These are phyloP conservation scores for Apotomis turbidana DNA, from an alignment of 2,888 invertebrate species.

Conservation along the genomic window DNA sequence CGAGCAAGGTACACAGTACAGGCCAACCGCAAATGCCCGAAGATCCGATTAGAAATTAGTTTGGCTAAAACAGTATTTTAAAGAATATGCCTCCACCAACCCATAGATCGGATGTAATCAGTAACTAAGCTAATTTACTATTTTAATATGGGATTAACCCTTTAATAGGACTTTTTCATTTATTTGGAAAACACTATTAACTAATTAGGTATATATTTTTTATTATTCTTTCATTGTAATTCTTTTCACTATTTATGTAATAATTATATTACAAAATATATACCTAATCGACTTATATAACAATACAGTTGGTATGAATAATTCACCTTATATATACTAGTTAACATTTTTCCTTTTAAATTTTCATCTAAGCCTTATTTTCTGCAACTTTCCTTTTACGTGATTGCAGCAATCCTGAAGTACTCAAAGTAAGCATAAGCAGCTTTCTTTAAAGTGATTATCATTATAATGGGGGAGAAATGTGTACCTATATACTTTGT, in stretches of 20 bases:
- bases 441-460: slow-evolving; percentile 40
- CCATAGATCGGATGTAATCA: too few relatives aligned
- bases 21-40: slow-evolving; percentile 1
- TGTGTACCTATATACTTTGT: slow-evolving; percentile 30
- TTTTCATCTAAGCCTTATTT: slow-evolving; percentile 10
- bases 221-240: too few relatives aligned
- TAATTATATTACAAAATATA: too few relatives aligned
- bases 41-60: not conserved
- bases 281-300: too few relatives aligned
- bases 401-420: slow-evolving; percentile 19
- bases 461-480: slow-evolving; percentile 37
- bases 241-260: too few relatives aligned
- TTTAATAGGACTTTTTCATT: too few relatives aligned
- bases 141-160: too few relatives aligned
- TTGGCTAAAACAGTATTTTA: not conserved
- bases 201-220: too few relatives aligned
- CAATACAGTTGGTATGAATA: too few relatives aligned
- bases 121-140: too few relatives aligned
- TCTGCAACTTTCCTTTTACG: slow-evolving; percentile 31
- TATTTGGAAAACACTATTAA: too few relatives aligned
- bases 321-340: not conserved
- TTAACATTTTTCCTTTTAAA: not conserved
- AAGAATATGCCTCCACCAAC: not conserved
- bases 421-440: slow-evolving; percentile 32
- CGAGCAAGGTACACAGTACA: not conserved